Conservation (phyloP, 2,888 invertebrate species). For the Epicampocera succincta region DNA sequence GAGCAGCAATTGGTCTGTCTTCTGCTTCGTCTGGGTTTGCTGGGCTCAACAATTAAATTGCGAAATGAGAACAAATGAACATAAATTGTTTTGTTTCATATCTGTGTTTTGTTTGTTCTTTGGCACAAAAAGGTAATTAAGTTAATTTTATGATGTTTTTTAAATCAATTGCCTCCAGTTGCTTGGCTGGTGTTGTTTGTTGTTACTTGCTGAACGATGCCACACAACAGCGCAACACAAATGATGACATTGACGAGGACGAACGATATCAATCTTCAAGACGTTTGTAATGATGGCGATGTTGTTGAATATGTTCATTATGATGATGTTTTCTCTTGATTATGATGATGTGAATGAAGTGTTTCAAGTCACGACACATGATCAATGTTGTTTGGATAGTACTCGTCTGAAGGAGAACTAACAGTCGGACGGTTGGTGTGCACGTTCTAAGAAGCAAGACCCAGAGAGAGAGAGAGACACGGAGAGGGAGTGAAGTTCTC, state of each 20-base stretch:
- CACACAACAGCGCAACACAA: slow-evolving; percentile 37
- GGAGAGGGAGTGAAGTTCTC: too few species aligned
- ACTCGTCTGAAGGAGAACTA: slow-evolving; percentile 7
- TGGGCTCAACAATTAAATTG: slow-evolving; percentile 43
- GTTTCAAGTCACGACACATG: slow-evolving; percentile 54
- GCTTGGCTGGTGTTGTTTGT: slow-evolving; percentile 7
- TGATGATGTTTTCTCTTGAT: neutral
- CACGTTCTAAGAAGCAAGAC: too few species aligned
- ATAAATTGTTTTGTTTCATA: slow-evolving; percentile 45
- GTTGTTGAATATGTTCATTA: slow-evolving; percentile 7
- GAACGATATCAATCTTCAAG: slow-evolving; percentile 50
- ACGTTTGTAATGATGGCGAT: slow-evolving; percentile 5
- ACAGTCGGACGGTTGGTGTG: too few species aligned
- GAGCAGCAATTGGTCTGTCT: slow-evolving; percentile 18
- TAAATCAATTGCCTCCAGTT: slow-evolving; percentile 68
- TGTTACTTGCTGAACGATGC: slow-evolving; percentile 13
- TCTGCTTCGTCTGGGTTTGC: neutral
- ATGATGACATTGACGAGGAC: slow-evolving; percentile 65
- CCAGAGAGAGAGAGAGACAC: too few species aligned
- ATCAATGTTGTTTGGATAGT: slow-evolving; percentile 56
- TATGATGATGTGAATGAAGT: slow-evolving; percentile 34
- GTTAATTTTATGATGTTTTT: slow-evolving; percentile 69
- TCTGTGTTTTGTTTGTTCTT: slow-evolving; percentile 49
- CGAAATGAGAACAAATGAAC: slow-evolving; percentile 45
- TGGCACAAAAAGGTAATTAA: slow-evolving; percentile 64